Base-by-base conservation (phyloP, 2,113 vertebrate species). In the Carlito syrichta region DNA sequence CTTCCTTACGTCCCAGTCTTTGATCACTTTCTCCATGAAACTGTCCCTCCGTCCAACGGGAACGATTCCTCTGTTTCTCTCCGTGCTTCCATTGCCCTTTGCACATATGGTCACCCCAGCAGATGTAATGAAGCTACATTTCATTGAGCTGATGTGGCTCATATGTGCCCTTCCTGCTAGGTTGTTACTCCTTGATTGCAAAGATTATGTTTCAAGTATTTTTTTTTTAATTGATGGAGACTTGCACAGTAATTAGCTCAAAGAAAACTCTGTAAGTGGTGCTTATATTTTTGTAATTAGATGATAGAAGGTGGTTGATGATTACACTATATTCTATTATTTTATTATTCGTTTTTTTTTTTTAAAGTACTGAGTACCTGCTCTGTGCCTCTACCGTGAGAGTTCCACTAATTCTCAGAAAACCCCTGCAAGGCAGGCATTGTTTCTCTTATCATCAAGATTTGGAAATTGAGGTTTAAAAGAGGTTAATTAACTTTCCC, bases 401-500 rank as follows among this genome's bases (percentile, higher is more conserved):
- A 69, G 30, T 79, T 43, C 45, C 81, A 52, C 48, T 45, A 58
- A 52, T 81, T 79, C 6, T 86, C 40, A 54, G 56, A 90, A 81
- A 93, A 58, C 11, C 8, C 66, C 22, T 52, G 4, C 8, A 20
- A 92, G 14, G 45, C 5, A 82, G 14, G 27, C 27, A 69, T 50
- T 76, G 4, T 56, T 54, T 94, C 30, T 69, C 17, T 25, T 68
- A 45, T 84, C 35, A 86, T 86, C 10, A 86, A 82, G 45, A 77
- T 76, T 93, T 88, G 32, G 60, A 92, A 97, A 86, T 35, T 86
- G 68, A 40, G 38, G 52, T 52, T 89, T 77, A 62, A 92, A 90
- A n/a, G 87, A 82, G 56, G 66, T 92, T 89, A 79, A 92, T 76
- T 92, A 94, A 92, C 56, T 92, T 92, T 38, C 48, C 32, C 48